phyloP scores from a whole-genome alignment of 2,888 invertebrate species.

The Hyposoter didymator region DNA sequence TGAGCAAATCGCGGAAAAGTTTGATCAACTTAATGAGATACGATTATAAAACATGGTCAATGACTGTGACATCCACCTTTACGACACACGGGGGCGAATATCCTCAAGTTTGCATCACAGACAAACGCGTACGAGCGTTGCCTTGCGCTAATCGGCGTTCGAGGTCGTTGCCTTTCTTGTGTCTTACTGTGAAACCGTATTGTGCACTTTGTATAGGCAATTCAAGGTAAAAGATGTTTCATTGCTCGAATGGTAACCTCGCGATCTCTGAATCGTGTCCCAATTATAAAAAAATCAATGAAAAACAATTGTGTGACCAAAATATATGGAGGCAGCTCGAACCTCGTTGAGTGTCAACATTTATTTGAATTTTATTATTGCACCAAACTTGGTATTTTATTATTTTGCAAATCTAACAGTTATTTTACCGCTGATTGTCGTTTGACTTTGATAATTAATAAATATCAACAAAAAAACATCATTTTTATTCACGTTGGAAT shows the following conservation, averaged over 20 bases:
- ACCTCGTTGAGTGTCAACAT: background rate
- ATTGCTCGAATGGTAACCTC: background rate
- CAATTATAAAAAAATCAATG: background rate
- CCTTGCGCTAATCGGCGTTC: slow-evolving; percentile 67
- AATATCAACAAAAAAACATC: background rate
- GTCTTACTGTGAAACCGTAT: slow-evolving; percentile 35
- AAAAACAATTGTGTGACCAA: background rate
- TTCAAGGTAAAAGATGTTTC: background rate
- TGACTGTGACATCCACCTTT: slow-evolving; percentile 40
- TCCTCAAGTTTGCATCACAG: slow-evolving; percentile 52
- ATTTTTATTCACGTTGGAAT: background rate
- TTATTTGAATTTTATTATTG: background rate
- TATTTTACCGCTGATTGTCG: too few relatives aligned
- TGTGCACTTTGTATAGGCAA: slow-evolving; percentile 12
- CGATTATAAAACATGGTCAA: slow-evolving; percentile 35
- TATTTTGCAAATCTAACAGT: too few relatives aligned
- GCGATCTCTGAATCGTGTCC: background rate
- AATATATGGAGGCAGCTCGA: background rate
- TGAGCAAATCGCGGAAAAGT: background rate
- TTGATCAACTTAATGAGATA: background rate
- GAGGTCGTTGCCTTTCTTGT: slow-evolving; percentile 72
- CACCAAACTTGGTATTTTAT: too few relatives aligned
- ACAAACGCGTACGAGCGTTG: slow-evolving; percentile 24
- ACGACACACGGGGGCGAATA: slow-evolving; percentile 41
- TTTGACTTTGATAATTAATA: background rate